A percentile compares a stretch with the other conserved stretches of the same genome.
Conservation (phyloP, 2,113 vertebrate genomes). For the Bothrops jararaca region DNA sequence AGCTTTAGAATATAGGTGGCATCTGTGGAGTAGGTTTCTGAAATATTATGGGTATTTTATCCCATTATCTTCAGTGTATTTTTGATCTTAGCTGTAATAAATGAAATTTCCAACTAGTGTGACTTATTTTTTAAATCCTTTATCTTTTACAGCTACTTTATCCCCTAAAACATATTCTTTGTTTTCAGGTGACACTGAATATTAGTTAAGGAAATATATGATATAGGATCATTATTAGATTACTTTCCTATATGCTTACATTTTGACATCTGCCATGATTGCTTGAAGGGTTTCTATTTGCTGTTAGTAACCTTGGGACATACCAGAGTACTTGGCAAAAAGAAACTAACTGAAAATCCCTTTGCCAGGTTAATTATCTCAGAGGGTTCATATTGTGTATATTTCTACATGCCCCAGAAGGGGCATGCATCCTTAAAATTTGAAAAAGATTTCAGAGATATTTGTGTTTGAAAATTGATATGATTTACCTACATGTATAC, state of each 20-base stretch:
- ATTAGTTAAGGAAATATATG: background rate
- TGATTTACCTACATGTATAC: background rate
- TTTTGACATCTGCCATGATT: constrained; percentile 13
- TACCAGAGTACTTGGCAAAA: constrained; percentile 6
- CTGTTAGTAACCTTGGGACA: background rate
- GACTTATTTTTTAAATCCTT: background rate
- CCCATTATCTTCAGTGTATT: background rate
- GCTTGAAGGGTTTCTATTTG: background rate
- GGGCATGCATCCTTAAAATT: constrained; percentile 6
- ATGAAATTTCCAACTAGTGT: background rate
- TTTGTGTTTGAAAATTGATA: background rate
- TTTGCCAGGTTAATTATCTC: constrained; percentile 13
- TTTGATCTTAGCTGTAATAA: background rate
- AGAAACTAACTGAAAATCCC: constrained; percentile 1
- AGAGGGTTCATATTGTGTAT: constrained; percentile 15
- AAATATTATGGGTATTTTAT: background rate
- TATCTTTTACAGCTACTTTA: background rate
- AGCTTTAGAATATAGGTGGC: background rate
- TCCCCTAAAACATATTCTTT: background rate
- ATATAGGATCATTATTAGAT: background rate
- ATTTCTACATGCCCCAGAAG: constrained; percentile 26
- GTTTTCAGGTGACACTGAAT: constrained; percentile 2
- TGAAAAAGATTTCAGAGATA: background rate
- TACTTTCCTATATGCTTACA: constrained; percentile 26
- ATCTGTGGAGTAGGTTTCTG: background rate